Evolutionary conservation across 2,113 vertebrate genomes (phyloP), one percentile per base, ranked within the genome.

Genomic region (Peromyscus maniculatus): DNA sequence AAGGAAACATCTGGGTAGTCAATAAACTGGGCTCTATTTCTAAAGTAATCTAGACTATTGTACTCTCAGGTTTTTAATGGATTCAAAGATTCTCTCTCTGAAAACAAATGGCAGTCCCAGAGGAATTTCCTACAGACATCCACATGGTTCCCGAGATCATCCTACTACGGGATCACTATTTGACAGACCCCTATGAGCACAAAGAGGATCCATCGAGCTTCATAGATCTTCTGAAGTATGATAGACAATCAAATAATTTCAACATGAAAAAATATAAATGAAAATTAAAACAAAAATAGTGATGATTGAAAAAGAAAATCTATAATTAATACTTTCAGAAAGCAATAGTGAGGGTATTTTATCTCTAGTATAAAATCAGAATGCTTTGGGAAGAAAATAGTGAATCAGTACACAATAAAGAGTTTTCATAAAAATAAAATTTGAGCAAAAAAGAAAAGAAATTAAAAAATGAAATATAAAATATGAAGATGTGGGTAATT

Each of bases 391-490:
- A 59, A 87, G 83, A 74, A 91, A 95, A 55, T 10, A 82, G 43
- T 79, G 36, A 46, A 93, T 72, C 39, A 72, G 1, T 55, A 24
- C 36, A 80, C 2, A 67, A 88, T 19, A 59, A 5, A 39, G 28
- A 49, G 33, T 87, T 21, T 80, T 69, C 62, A 64, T 36, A 87
- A 94, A 93, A 87, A 80, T 43, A 79, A 87, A 91, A n/a, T 43
- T 72, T 80, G 28, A 31, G 7, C 22, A 79, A 52, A 79, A 71
- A 71, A 69, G 11, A 33, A 90, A 91, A 59, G n/a, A 87, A 69
- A 7, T 79, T 2, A 91, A 49, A 71, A 67, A 22, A 31, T 78
- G 0, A n/a, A 91, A 79, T 55, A 24, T 79, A 36, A 11, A 91
- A 79, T 55, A 24, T 79, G 26, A 11, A 55, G 1, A 21, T 69